Evolutionary conservation across 2,888 invertebrate genomes (phyloP), one percentile per base, ranked within the genome.

Genomic region (Choreutis nemorana): DNA sequence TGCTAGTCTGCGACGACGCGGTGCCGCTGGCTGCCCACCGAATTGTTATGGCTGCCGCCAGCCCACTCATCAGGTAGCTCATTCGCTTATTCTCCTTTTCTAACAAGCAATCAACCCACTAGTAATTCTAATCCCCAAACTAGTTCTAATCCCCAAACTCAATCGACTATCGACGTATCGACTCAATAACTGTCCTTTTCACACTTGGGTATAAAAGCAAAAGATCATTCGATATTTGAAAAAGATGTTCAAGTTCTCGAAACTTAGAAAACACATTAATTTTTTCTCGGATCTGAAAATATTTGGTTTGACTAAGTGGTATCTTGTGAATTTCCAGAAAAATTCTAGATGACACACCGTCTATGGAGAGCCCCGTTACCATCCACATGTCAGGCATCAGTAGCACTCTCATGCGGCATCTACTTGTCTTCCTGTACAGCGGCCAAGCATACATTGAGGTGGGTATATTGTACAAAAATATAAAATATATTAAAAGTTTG

Each of bases 301-400:
- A n/a, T n/a, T n/a, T n/a, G n/a, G n/a, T n/a, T n/a, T 14, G 26
- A 30, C 11, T 21, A 30, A 31, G 11, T 0, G 20, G 35, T 26
- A 31, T 31, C 38, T 39, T 30, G 36, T 34, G 23, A 32, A 41
- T 37, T 62, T 70, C 34, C 63, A 85, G 85, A 51, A 84, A 83
- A 72, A 83, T 90, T 44, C 81, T 90, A 48, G 86, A 87, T 60
- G 89, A 89, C 53, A 85, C 85, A 30, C 87, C 86, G 34, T 77
- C 85, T 32, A 81, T 84, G 48, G 86, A 87, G 55, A 86, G 85
- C 51, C 84, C 87, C 36, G 86, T 87, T 50, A 90, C 90, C 37
- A 89, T 93, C 39, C 90, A 92, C 62, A 87, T 93, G 62, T 91
- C 92, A 28, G 92, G 90, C 50, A 88, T 92, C 38, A 87, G 83